phyloP scores from a whole-genome alignment of 2,797 vertebrate species.

The Sebastolobus alascanus region DNA sequence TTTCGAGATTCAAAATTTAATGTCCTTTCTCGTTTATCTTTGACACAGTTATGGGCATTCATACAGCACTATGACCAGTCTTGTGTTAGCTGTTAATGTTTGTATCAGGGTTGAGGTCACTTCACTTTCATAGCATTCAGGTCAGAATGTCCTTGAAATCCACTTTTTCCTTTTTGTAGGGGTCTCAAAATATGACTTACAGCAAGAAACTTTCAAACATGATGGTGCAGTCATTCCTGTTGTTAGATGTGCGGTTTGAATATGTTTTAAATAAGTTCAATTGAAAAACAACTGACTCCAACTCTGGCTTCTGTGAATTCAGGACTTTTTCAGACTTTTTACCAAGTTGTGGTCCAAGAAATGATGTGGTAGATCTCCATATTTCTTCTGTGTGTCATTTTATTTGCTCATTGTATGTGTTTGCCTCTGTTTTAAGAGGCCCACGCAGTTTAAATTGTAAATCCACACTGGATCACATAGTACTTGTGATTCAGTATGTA shows the following conservation, averaged over 20 bases:
- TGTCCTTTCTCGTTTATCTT: slow-evolving; percentile 11
- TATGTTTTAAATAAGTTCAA: slow-evolving; percentile 6
- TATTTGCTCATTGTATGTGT: slow-evolving; percentile 35
- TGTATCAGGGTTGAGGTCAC: slow-evolving; percentile 13
- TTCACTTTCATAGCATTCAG: slow-evolving; percentile 7
- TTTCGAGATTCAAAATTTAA: neutral
- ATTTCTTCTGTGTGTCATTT: slow-evolving; percentile 41
- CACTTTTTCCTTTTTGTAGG: neutral
- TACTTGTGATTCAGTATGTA: slow-evolving; percentile 16
- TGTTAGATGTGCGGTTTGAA: slow-evolving; percentile 40
- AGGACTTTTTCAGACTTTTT: slow-evolving; percentile 5
- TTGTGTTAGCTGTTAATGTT: slow-evolving; percentile 14
- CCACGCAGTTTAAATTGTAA: slow-evolving; percentile 34
- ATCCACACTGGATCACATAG: slow-evolving; percentile 28
- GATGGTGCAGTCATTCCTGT: neutral
- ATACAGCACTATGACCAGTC: slow-evolving; percentile 17
- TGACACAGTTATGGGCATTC: neutral
- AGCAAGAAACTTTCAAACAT: neutral
- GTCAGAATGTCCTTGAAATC: neutral
- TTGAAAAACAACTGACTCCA: neutral
- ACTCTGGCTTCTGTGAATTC: neutral
- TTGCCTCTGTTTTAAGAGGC: slow-evolving; percentile 82
- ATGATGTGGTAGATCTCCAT: slow-evolving; percentile 16
- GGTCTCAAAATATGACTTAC: neutral
- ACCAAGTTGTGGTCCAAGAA: slow-evolving; percentile 18